Evolutionary conservation across 64 coral and sea anemone genomes (phyloP).

Genomic region (Trachythela sp.): DNA sequence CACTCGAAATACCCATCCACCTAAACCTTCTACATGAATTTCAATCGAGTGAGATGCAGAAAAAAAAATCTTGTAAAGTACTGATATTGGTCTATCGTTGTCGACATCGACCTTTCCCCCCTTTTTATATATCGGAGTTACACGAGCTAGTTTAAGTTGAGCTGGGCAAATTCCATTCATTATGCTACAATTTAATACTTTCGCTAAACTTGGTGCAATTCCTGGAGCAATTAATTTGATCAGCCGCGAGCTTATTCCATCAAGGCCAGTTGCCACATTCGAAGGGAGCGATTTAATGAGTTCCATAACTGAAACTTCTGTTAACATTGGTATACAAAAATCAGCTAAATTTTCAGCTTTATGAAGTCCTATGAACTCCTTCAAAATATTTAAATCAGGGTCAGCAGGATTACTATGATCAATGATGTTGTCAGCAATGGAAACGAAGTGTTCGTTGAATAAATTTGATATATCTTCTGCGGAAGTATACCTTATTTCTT

Average conservation of each 20-base stretch:
- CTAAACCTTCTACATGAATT: no score
- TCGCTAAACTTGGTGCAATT: neutral
- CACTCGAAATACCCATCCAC: no score
- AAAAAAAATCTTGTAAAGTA: no score
- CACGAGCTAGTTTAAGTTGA: neutral
- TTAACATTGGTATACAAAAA: neutral
- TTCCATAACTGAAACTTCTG: neutral
- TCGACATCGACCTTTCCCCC: neutral
- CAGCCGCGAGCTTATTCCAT: no score
- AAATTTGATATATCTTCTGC: no score
- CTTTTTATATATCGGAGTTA: neutral
- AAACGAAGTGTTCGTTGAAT: no score
- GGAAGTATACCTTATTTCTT: no score
- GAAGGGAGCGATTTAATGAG: neutral
- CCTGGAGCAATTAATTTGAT: neutral
- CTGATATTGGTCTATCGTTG: neutral
- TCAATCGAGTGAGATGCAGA: no score
- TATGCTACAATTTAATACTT: neutral
- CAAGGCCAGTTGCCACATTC: neutral
- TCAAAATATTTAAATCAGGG: neutral
- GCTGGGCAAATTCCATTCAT: neutral
- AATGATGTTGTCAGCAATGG: no score
- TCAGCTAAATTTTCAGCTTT: conserved; percentile 22
- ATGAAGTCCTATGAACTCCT: neutral
- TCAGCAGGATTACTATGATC: no score